phyloP scores from a whole-genome alignment of 2,888 invertebrate genomes.

The Furcula furcula region DNA sequence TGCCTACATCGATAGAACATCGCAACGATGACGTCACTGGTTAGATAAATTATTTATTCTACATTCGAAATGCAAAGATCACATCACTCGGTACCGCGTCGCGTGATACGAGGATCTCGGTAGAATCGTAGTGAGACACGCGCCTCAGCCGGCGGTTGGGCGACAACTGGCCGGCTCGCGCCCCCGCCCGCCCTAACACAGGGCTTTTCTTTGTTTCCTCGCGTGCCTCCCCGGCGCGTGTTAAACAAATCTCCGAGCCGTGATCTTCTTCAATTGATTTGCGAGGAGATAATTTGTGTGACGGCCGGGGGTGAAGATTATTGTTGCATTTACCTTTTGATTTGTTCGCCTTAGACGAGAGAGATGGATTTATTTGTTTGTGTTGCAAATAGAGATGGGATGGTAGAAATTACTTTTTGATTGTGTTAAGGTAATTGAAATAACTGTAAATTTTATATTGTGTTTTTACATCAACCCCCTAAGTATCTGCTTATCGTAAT shows the following conservation, averaged over 20 bases:
- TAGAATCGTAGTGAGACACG: constrained; percentile 31
- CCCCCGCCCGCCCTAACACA: constrained; percentile 68
- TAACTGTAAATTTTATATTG: no score
- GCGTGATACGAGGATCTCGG: constrained; percentile 22
- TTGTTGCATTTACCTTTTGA: constrained; percentile 20
- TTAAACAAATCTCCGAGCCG: constrained; percentile 61
- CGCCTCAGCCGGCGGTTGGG: constrained; percentile 53
- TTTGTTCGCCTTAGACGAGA: constrained; percentile 1
- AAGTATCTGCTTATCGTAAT: no score
- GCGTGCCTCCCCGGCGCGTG: constrained; percentile 52
- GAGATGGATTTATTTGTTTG: background rate
- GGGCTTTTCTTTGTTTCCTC: constrained; percentile 76
- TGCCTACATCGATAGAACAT: constrained; percentile 37
- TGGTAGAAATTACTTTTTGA: no score
- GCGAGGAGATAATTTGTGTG: constrained; percentile 31
- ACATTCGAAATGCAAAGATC: constrained; percentile 16
- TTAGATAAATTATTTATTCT: constrained; percentile 8
- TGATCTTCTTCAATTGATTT: constrained; percentile 66
- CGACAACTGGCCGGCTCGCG: constrained; percentile 58
- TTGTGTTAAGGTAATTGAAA: no score
- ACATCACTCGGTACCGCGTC: constrained; percentile 46
- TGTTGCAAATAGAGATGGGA: no score
- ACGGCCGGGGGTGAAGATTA: constrained; percentile 14
- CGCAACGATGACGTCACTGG: constrained; percentile 33
- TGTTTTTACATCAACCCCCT: no score